Conservation (phyloP, 2,888 invertebrate species). For the Amorpha juglandis region DNA sequence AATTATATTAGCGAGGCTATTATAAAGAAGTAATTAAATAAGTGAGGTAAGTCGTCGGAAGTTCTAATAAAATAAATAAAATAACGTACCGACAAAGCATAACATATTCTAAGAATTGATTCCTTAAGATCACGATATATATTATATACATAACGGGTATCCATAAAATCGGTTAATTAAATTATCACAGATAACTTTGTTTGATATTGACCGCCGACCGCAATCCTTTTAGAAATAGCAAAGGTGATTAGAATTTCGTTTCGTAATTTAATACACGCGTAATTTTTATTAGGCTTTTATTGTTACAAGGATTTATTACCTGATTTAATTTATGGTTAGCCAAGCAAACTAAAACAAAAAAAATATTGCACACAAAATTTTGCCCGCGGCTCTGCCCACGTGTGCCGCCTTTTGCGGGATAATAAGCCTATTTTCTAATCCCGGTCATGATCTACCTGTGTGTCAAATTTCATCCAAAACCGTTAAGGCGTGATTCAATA, state of each 20-base stretch:
- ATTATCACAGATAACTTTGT: slow-evolving; percentile 37
- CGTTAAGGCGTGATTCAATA: no score
- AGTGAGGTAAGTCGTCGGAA: background rate
- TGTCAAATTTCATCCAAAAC: no score
- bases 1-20: no score
- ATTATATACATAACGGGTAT: slow-evolving; percentile 29
- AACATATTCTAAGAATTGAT: background rate
- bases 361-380: no score
- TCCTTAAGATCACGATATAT: background rate
- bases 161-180: slow-evolving; percentile 33
- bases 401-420: no score
- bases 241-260: slow-evolving; percentile 63
- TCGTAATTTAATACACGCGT: slow-evolving; percentile 33
- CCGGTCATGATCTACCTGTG: no score
- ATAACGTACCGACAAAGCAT: background rate
- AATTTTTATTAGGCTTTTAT: slow-evolving; percentile 31
- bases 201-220: slow-evolving; percentile 60
- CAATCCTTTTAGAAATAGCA: slow-evolving; percentile 63
- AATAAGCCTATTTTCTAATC: no score
- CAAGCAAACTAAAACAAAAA: no score
- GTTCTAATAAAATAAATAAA: background rate
- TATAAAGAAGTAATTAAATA: no score
- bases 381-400: no score
- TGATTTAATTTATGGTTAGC: background rate
- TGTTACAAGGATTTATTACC: slow-evolving; percentile 34